Evolutionary conservation across 2,113 vertebrate species (phyloP).

Genomic region (Eubucco bourcierii): DNA sequence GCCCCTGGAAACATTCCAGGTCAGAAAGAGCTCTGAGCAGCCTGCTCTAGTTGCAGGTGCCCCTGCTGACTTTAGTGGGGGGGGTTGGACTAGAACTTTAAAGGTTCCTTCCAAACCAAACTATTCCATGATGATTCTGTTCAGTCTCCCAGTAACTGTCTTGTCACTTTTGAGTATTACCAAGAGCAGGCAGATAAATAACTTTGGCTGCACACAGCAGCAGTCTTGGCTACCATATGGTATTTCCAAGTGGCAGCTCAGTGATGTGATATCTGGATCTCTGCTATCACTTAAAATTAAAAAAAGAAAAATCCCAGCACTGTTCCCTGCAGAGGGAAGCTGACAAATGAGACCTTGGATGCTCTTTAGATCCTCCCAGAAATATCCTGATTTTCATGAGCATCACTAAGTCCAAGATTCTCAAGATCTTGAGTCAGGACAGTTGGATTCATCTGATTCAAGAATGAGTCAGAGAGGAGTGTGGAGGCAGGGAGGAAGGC

Average conservation of each 20-base stretch:
- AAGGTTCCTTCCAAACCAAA: too few relatives aligned
- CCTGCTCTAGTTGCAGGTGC: too few relatives aligned
- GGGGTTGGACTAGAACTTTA: too few relatives aligned
- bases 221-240: background rate
- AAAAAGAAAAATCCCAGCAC: background rate
- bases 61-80: too few relatives aligned
- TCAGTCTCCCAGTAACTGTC: background rate
- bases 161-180: background rate
- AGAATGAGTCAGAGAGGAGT: background rate
- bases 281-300: background rate
- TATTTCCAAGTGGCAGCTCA: background rate
- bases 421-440: slow-evolving; percentile 6
- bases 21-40: too few relatives aligned
- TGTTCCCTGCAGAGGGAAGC: background rate
- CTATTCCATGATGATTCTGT: too few relatives aligned
- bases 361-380: background rate
- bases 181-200: background rate
- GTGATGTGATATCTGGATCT: background rate
- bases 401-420: background rate
- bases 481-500: background rate
- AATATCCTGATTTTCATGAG: background rate
- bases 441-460: slow-evolving; percentile 23
- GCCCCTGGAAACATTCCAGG: too few relatives aligned
- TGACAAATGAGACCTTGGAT: background rate
- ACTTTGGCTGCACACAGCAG: background rate